phyloP scores from a whole-genome alignment of 2,888 invertebrate genomes.

The Amblyjoppa fuscipennis region DNA sequence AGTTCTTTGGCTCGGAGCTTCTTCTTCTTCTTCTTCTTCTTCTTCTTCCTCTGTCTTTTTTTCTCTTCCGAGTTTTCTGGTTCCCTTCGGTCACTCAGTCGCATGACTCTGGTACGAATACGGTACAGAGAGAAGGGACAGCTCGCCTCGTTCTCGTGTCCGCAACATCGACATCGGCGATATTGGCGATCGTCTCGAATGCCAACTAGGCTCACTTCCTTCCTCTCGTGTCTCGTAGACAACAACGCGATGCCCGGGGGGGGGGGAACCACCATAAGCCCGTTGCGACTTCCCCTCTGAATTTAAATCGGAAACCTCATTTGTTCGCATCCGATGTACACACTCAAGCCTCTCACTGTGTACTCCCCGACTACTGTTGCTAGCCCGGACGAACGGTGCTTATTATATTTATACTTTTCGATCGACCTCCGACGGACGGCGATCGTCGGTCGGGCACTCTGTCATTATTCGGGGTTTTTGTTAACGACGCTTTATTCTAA shows the following conservation, averaged over 20 bases:
- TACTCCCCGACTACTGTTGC: conserved; percentile 51
- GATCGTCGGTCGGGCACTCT: neutral
- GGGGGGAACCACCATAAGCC: conserved; percentile 72
- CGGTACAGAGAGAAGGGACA: conserved; percentile 23
- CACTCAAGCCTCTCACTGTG: neutral
- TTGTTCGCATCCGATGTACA: conserved; percentile 52
- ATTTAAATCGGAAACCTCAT: conserved; percentile 79
- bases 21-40: conserved; percentile 37
- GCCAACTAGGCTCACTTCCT: conserved; percentile 83
- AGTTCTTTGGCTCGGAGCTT: conserved; percentile 80
- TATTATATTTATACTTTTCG: conserved; percentile 4
- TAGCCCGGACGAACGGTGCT: conserved; percentile 40
- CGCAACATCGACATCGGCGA: conserved; percentile 60
- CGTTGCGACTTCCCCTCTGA: conserved; percentile 74
- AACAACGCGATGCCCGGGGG: conserved; percentile 1
- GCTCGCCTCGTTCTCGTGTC: conserved; percentile 38
- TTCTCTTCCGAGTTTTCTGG: conserved; percentile 36
- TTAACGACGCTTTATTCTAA: neutral
- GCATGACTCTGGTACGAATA: neutral
- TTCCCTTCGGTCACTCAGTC: conserved; percentile 39
- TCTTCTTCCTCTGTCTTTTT: conserved; percentile 43
- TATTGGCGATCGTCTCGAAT: conserved; percentile 79
- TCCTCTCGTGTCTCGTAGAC: conserved; percentile 78
- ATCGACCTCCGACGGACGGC: neutral
- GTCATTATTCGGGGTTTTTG: neutral